Percentiles rank a stretch among this genome's conserved stretches.
Evolutionary conservation across 2,113 vertebrate species (phyloP).

Genomic region (zebrafish (Danio rerio)): DNA sequence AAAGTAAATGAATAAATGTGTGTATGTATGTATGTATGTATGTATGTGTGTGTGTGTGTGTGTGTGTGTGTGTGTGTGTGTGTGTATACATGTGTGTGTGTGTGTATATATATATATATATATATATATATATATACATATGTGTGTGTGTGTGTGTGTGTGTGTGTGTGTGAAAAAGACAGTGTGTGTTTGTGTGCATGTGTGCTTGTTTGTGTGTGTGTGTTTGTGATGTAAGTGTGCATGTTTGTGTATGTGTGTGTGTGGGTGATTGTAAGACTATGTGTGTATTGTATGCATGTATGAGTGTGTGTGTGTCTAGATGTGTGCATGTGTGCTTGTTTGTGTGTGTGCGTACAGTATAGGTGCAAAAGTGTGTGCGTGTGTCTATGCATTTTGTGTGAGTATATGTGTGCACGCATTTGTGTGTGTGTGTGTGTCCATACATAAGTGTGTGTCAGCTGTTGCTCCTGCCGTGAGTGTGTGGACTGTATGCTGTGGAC

Average conservation of each 20-base stretch:
- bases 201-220: too few species aligned
- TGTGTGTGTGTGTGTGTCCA: conserved; percentile 9
- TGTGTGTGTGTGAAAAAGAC: conserved; percentile 60
- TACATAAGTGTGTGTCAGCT: conserved; percentile 76
- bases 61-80: background rate
- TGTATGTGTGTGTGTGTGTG: too few species aligned
- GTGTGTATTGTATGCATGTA: conserved; percentile 54
- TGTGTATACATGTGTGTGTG: conserved; percentile 30
- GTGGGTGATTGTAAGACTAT: too few species aligned
- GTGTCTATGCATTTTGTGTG: conserved; percentile 14
- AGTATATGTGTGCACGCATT: conserved; percentile 40
- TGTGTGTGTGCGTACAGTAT: too few species aligned
- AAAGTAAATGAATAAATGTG: too few species aligned
- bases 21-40: too few species aligned
- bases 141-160: background rate
- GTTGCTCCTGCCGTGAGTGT: conserved; percentile 71
- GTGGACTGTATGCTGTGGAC: conserved; percentile 73
- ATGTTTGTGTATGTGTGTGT: too few species aligned
- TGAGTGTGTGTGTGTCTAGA: too few species aligned
- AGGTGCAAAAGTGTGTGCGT: conserved; percentile 55
- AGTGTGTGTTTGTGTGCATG: background rate
- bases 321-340: too few species aligned
- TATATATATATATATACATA: too few species aligned
- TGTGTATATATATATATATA: background rate
- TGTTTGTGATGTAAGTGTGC: too few species aligned